phyloP scores from a whole-genome alignment of 2,797 vertebrate species.

The Falco rusticolus region DNA sequence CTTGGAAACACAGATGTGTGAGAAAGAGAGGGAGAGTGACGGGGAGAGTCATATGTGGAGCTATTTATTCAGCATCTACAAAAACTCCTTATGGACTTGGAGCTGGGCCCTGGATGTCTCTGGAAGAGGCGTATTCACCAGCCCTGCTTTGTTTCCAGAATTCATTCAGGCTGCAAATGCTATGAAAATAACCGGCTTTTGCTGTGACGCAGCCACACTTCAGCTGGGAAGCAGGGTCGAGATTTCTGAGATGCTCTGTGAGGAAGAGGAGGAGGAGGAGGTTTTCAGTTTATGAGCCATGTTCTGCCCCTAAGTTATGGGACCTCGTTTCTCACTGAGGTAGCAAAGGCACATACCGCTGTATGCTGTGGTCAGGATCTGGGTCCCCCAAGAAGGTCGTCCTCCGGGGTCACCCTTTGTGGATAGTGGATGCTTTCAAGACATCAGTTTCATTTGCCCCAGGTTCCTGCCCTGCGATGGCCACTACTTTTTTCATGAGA shows the following conservation, averaged over 20 bases:
- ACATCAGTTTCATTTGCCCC: not conserved
- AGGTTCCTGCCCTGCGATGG: not conserved
- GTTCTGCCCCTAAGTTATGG: fast-evolving
- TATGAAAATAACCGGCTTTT: not conserved
- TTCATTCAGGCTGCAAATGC: not conserved
- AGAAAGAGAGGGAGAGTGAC: slow-evolving; percentile 3
- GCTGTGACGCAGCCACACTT: not conserved
- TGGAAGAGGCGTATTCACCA: not conserved
- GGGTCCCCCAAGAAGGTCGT: not conserved
- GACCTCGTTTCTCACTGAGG: not conserved
- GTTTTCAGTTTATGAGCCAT: not conserved
- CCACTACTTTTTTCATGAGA: not conserved
- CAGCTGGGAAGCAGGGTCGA: not conserved
- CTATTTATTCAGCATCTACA: not conserved
- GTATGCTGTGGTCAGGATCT: not conserved
- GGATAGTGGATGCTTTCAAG: not conserved
- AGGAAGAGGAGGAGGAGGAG: not conserved
- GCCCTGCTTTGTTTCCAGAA: slow-evolving; percentile 11
- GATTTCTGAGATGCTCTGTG: not conserved
- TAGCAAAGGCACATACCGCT: not conserved
- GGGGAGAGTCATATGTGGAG: not conserved
- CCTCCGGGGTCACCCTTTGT: not conserved
- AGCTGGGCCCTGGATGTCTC: slow-evolving; percentile 1
- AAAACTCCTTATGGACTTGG: slow-evolving; percentile 11
- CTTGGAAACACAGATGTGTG: slow-evolving; percentile 1